phyloP scores from a whole-genome alignment of 2,113 vertebrate genomes.

The Plecotus auritus region DNA sequence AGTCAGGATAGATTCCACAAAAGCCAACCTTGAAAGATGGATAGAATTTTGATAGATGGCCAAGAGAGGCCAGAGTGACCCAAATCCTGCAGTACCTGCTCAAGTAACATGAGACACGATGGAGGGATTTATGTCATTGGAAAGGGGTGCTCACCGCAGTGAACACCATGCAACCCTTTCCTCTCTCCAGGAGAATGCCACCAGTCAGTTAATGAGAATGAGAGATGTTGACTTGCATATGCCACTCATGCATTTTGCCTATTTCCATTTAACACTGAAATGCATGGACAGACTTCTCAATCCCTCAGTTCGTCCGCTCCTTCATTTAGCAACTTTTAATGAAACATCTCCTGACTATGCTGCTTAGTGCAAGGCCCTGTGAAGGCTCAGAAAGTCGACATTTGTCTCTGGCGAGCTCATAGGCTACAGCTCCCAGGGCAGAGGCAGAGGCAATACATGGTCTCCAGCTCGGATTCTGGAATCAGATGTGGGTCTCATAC shows the following conservation, averaged over 20 bases:
- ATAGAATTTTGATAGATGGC: constrained; percentile 28
- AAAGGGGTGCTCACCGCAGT: not conserved
- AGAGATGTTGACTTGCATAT: not conserved
- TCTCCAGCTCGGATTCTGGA: not conserved
- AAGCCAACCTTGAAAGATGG: not conserved
- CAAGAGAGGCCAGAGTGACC: not conserved
- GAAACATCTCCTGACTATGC: not conserved
- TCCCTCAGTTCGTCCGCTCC: not conserved
- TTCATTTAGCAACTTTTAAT: constrained; percentile 51
- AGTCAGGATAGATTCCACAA: not conserved
- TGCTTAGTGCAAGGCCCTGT: not conserved
- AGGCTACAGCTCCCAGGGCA: not conserved
- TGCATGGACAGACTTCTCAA: constrained; percentile 11
- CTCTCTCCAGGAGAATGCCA: not conserved
- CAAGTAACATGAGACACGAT: not conserved
- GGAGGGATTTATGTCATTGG: not conserved
- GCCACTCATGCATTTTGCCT: constrained; percentile 11
- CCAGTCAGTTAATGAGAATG: not conserved
- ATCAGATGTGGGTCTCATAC: not conserved
- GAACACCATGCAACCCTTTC: not conserved
- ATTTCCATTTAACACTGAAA: constrained; percentile 25
- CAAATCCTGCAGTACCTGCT: constrained; percentile 9
- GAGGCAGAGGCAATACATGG: not conserved
- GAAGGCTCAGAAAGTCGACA: not conserved
- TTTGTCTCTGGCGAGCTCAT: not conserved